Evolutionary conservation across 2,113 vertebrate genomes (phyloP), one percentile per base, ranked within the genome.

Genomic region (Lethenteron camtschaticum): DNA sequence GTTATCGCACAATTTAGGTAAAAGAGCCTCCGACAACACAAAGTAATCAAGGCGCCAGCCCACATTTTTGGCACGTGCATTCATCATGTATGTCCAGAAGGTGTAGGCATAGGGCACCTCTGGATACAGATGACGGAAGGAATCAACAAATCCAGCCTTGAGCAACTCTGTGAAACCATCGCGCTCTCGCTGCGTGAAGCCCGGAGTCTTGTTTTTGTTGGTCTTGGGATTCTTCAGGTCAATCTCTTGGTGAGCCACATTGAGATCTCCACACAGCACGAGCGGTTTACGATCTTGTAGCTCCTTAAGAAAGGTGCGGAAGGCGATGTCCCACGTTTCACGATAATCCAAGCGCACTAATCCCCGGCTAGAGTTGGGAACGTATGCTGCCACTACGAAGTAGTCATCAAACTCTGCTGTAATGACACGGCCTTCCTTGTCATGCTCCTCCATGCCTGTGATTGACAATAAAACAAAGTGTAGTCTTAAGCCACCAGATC

Each of bases 1-100:
- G 78, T 81, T 86, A 76, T 91, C 89, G 41, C 87, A 88, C 73
- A 94, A 73, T 2, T 77, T 75, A 1, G 83, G 80, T 72, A 85
- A 71, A 71, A 91, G 76, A 10, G 81, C 79, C 1, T 77, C 71
- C 1, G 89, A 94, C 73, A 94, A 73, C 73, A 90, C 20, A 69
- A 90, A 91, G 74, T 90, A 94, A 76, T 94, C 88, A 8, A 94
- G 85, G 70, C 87, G 80, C 88, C 89, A 94, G 60, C 89, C 87
- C 71, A 91, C 87, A 2, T 94, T 91, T 77, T 89, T 90, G 10
- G 78, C 70, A 10, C 87, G 81, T 12, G 84, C 69, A 56, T 87
- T 89, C 85, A 88, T 90, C 87, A 91, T 88, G 77, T 89, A 91
- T 72, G 89, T 91, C 88, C 88, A 94, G 79, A 90, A 94, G 73